A percentile compares a stretch with the other conserved stretches of the same genome.
phyloP scores from a whole-genome alignment of 1,140 invertebrate genomes.

The Drosophila tropicalis region DNA sequence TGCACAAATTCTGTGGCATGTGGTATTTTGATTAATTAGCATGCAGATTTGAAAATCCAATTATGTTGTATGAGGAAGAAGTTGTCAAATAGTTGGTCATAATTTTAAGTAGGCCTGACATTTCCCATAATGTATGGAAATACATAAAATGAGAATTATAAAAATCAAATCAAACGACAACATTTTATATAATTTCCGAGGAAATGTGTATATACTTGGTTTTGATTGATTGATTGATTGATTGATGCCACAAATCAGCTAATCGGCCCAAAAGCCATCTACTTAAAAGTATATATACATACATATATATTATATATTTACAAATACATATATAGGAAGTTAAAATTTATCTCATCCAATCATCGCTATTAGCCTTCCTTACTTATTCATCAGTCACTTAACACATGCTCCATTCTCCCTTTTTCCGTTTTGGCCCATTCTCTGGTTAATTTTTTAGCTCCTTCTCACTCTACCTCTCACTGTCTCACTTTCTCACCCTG shows the following conservation, averaged over 20 bases:
- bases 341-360: constrained; percentile 50
- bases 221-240: not conserved
- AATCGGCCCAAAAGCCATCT: constrained; percentile 31
- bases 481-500: not conserved
- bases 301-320: not conserved
- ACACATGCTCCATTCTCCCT: constrained; percentile 15
- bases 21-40: not conserved
- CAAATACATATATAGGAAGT: not conserved
- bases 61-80: not conserved
- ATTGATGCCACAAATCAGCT: constrained; percentile 17
- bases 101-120: not conserved
- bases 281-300: constrained; percentile 5
- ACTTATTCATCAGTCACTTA: constrained; percentile 43
- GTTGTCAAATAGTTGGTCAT: constrained; percentile 3
- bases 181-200: not conserved
- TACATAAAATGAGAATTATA: not conserved
- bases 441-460: constrained; percentile 11
- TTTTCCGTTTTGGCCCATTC: not conserved
- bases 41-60: no score
- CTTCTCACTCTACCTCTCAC: not conserved
- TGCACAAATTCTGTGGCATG: not conserved
- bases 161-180: not conserved
- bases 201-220: not conserved
- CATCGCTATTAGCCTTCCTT: constrained; percentile 42
- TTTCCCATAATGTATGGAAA: not conserved